Base-by-base conservation (phyloP, 2,113 vertebrate genomes). In the Caranx melampygus region DNA sequence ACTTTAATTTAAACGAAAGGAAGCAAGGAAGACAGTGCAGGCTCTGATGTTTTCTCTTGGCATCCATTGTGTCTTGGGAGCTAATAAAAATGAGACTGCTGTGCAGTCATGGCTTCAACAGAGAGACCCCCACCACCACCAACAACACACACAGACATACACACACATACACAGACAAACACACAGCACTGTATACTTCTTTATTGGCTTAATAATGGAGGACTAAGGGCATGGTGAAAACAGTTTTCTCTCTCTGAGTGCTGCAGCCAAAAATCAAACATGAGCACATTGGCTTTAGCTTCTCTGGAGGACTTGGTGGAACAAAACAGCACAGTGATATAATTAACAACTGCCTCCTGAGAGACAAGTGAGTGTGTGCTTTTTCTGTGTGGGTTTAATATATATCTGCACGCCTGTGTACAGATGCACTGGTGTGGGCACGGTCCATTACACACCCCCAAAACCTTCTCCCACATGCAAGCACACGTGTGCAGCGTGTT, bases 131-230 rank as follows among this genome's bases (percentile, higher is more conserved):
- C 55, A 2, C 69, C 63, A 54, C 45, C 34, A 16, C 45, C 68
- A 14, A n/a, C 61, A 45, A 66, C 42, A 37, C 57, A 34, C 49
- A 10, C 67, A 26, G 20, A n/a, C 34, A 55, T 69, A 42, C 68
- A 20, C 44, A 81, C 71, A 55, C 71, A 51, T 54, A 42, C 75
- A 42, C 70, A 76, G 61, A 82, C 63, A 42, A 73, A 42, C 70
- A 76, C 68, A 82, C 13, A 70, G 59, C 33, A 73, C 72, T 72
- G 40, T 82, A 61, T 84, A 57, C 60, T 89, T 86, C 75, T 93
- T 93, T 90, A 92, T 90, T 90, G 88, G 88, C 88, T 83, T 87
- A 88, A 92, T 91, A 92, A 90, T 83, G 72, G 78, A 78, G 44
- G 64, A 84, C 83, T 89, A 77, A 86, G 83, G 83, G 68, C 65